These are phyloP conservation scores for Esox masquinongy DNA, from an alignment of 2,797 vertebrate genomes.

Conservation along the genomic window DNA sequence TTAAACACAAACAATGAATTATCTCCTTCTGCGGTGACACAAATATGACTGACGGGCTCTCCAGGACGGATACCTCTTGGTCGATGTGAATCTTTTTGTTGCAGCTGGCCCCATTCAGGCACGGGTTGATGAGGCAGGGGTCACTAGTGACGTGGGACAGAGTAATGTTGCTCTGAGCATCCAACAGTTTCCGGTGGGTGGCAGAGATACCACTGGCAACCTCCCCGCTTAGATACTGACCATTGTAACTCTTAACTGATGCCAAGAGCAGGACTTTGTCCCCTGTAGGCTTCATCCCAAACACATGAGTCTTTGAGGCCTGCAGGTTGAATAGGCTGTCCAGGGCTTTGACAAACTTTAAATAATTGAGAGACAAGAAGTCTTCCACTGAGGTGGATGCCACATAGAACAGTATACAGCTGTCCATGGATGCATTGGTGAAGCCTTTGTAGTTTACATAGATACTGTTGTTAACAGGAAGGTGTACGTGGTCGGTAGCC, in stretches of 20 bases:
- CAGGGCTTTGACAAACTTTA: slow-evolving; percentile 77
- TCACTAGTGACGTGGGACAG: slow-evolving; percentile 76
- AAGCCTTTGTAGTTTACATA: slow-evolving; percentile 80
- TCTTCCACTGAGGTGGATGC: slow-evolving; percentile 63
- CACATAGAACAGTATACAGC: slow-evolving; percentile 76
- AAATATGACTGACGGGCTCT: slow-evolving; percentile 73
- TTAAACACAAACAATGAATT: slow-evolving; percentile 72
- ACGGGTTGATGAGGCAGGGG: slow-evolving; percentile 70
- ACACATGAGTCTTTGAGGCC: slow-evolving; percentile 79
- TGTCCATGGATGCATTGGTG: slow-evolving; percentile 75
- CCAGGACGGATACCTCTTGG: slow-evolving; percentile 66
- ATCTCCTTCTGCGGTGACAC: slow-evolving; percentile 72
- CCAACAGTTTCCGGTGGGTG: slow-evolving; percentile 71
- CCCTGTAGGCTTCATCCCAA: slow-evolving; percentile 73
- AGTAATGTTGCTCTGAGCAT: slow-evolving; percentile 72
- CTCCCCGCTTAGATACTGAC: slow-evolving; percentile 72
- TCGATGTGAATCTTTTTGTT: slow-evolving; percentile 72
- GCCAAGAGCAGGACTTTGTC: slow-evolving; percentile 73
- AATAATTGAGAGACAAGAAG: slow-evolving; percentile 73
- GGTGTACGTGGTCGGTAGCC: slow-evolving; percentile 72
- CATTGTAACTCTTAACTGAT: slow-evolving; percentile 76
- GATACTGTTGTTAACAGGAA: slow-evolving; percentile 76
- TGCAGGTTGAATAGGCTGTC: slow-evolving; percentile 78
- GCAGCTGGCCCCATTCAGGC: slow-evolving; percentile 72
- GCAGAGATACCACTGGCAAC: slow-evolving; percentile 70